A percentile compares a stretch with the other conserved stretches of the same genome.
phyloP scores from a whole-genome alignment of 2,797 vertebrate genomes.

The Hydrophis major region DNA sequence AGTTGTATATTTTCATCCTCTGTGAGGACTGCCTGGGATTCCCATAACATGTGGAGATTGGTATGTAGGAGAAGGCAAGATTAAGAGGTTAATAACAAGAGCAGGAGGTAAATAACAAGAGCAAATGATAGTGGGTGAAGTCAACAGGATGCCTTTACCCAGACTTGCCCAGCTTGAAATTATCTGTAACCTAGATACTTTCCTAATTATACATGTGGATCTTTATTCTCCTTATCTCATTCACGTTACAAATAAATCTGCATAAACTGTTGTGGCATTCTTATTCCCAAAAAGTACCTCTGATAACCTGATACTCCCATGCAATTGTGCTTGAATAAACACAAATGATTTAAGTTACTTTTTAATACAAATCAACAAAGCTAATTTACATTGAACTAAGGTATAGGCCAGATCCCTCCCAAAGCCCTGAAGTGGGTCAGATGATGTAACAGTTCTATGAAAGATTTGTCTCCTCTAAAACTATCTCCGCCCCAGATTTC shows the following conservation, averaged over 20 bases:
- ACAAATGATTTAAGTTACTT: not conserved
- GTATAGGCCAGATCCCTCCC: not conserved
- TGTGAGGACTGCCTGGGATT: not conserved
- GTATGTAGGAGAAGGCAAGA: not conserved
- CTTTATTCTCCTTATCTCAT: not conserved
- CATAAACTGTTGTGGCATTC: not conserved
- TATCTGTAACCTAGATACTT: not conserved
- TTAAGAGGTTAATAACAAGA: not conserved
- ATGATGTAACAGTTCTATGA: not conserved
- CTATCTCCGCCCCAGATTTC: not conserved
- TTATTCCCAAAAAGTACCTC: not conserved
- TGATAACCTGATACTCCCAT: not conserved
- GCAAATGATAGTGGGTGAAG: not conserved
- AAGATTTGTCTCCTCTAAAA: not conserved
- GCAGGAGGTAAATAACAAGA: fast-evolving
- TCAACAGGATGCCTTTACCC: not conserved
- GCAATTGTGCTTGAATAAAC: not conserved
- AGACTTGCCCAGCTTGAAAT: not conserved
- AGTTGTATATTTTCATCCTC: not conserved
- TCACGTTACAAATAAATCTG: not conserved
- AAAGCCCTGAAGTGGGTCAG: not conserved
- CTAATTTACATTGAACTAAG: not conserved
- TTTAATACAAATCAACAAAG: not conserved
- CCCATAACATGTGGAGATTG: not conserved
- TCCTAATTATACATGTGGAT: not conserved